Percentiles rank a stretch among this genome's conserved stretches.
phyloP scores from a whole-genome alignment of 2,888 invertebrate species.

The Chorisops tibialis region DNA sequence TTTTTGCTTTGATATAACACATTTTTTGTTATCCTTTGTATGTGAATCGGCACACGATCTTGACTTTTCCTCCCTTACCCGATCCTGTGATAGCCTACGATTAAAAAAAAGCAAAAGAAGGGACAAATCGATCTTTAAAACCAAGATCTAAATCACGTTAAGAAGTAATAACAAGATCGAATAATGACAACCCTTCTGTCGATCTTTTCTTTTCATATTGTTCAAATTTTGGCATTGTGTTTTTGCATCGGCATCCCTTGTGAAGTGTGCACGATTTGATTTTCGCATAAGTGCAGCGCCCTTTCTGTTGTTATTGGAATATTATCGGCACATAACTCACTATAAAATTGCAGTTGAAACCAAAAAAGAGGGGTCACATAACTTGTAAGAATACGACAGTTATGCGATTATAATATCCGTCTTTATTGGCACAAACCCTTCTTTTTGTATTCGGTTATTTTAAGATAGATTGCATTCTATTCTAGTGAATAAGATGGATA shows the following conservation, averaged over 20 bases:
- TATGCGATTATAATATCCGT: conserved; percentile 24
- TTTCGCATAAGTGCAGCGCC: conserved; percentile 16
- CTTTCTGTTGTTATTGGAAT: conserved; percentile 8
- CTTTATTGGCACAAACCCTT: conserved; percentile 2
- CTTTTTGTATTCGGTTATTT: neutral
- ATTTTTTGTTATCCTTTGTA: conserved; percentile 1
- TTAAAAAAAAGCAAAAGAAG: conserved; percentile 1
- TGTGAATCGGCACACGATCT: conserved; percentile 24
- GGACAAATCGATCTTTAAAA: conserved; percentile 14
- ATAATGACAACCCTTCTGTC: conserved; percentile 16
- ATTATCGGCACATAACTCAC: conserved; percentile 24
- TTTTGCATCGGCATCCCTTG: neutral
- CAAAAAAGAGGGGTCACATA: conserved; percentile 20
- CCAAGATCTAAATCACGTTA: conserved; percentile 23
- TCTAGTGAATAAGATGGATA: neutral
- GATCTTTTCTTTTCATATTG: neutral
- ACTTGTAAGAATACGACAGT: conserved; percentile 20
- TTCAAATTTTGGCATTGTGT: neutral
- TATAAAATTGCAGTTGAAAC: neutral
- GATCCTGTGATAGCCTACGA: neutral
- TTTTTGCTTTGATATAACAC: neutral
- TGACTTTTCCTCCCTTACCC: neutral
- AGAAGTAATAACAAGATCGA: conserved; percentile 24
- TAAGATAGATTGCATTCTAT: conserved; percentile 1
- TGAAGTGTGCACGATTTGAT: conserved; percentile 22